Evolutionary conservation across 2,113 vertebrate genomes (phyloP).

Genomic region (Hypocryptadius cinnamomeus): DNA sequence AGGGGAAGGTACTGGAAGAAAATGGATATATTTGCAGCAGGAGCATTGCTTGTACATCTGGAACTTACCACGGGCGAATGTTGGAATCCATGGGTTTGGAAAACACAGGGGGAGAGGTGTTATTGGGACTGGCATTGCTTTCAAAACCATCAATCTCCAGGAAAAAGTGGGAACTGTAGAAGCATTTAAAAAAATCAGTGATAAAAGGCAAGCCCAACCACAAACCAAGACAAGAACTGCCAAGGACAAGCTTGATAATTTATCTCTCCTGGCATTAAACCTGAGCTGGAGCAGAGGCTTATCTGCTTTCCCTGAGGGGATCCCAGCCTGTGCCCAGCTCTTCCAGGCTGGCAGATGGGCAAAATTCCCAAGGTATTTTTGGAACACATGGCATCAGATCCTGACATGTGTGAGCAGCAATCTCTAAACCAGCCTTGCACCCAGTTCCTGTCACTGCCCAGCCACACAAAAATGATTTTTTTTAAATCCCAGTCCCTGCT

Average conservation of each 20-base stretch:
- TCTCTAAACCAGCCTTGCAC: neutral
- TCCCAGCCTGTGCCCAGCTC: neutral
- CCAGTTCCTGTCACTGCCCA: neutral
- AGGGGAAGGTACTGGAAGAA: neutral
- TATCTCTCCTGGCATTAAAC: neutral
- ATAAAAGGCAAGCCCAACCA: neutral
- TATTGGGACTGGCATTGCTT: constrained; percentile 58
- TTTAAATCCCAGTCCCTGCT: neutral
- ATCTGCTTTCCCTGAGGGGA: neutral
- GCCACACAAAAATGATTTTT: neutral
- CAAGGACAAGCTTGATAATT: neutral
- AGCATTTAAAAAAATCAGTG: neutral
- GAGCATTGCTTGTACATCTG: neutral
- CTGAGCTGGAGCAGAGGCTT: neutral
- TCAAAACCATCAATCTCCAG: constrained; percentile 77
- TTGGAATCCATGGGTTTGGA: constrained; percentile 81
- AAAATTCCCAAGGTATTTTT: neutral
- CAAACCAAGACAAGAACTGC: neutral
- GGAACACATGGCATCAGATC: neutral
- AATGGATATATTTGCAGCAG: neutral
- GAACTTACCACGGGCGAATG: constrained; percentile 73
- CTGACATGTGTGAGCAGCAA: neutral
- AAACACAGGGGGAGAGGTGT: constrained; percentile 70
- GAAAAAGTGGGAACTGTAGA: constrained; percentile 73
- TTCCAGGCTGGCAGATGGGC: neutral